phyloP scores from a whole-genome alignment of 2,113 vertebrate species.

The Catagonus wagneri region DNA sequence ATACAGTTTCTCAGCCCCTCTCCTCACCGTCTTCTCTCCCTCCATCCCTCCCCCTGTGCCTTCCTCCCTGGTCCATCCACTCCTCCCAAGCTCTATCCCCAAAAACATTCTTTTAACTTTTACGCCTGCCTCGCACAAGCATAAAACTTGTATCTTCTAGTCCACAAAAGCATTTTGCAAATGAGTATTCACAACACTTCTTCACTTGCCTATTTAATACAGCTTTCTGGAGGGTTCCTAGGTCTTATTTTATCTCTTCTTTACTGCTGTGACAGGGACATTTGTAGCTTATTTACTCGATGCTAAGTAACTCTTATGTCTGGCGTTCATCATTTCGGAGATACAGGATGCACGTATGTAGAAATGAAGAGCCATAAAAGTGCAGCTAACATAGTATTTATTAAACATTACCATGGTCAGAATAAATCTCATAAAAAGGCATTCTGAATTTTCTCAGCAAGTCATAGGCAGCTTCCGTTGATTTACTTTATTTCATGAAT shows the following conservation, averaged over 20 bases:
- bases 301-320: background rate
- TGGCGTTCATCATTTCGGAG: background rate
- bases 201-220: background rate
- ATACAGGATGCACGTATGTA: background rate
- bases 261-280: background rate
- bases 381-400: background rate
- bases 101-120: background rate
- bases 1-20: accelerated
- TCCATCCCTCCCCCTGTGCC: background rate
- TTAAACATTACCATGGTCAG: background rate
- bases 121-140: background rate
- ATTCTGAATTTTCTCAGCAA: conserved; percentile 1
- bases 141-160: background rate
- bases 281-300: background rate
- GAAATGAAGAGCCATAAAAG: background rate
- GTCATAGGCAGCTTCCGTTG: background rate
- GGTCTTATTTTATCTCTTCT: background rate
- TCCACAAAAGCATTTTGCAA: background rate
- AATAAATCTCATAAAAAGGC: background rate
- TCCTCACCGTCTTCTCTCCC: background rate
- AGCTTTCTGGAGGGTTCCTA: background rate
- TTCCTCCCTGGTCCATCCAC: too few relatives aligned
- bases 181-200: background rate
- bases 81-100: background rate
- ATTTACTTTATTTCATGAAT: conserved; percentile 36